phyloP scores from a whole-genome alignment of 2,797 vertebrate genomes.

The Rhinophrynus dorsalis region DNA sequence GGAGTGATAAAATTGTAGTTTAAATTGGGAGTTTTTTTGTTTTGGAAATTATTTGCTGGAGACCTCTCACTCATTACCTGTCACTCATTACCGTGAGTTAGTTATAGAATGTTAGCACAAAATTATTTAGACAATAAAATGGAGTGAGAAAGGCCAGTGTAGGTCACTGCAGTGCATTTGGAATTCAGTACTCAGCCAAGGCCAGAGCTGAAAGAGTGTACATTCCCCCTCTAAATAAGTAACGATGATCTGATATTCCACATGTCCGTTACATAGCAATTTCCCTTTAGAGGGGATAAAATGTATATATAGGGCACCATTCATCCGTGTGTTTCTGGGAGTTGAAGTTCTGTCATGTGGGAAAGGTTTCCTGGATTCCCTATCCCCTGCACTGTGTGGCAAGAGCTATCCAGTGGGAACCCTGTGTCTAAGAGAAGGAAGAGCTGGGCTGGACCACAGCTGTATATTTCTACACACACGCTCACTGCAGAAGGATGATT shows the following conservation, averaged over 20 bases:
- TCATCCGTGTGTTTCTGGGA: slow-evolving; percentile 10
- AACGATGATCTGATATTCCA: slow-evolving; percentile 4
- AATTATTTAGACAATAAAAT: neutral
- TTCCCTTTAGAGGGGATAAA: slow-evolving; percentile 8
- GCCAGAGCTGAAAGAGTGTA: neutral
- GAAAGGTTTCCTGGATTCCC: slow-evolving; percentile 34
- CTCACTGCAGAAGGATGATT: slow-evolving; percentile 18
- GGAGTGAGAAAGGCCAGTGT: neutral
- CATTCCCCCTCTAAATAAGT: neutral
- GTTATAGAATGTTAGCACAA: too few relatives aligned
- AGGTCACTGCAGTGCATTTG: too few relatives aligned
- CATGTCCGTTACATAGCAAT: slow-evolving; percentile 1
- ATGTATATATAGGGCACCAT: neutral
- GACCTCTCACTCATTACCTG: too few relatives aligned
- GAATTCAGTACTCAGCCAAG: too few relatives aligned
- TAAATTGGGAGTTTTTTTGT: too few relatives aligned
- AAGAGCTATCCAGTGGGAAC: slow-evolving; percentile 28
- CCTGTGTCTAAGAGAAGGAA: slow-evolving; percentile 35
- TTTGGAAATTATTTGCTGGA: too few relatives aligned
- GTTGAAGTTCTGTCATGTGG: neutral
- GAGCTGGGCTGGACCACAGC: slow-evolving; percentile 19
- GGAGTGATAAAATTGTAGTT: too few relatives aligned
- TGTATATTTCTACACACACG: slow-evolving; percentile 37
- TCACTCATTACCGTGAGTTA: too few relatives aligned
- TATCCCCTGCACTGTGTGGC: slow-evolving; percentile 31